phyloP scores from a whole-genome alignment of 2,113 vertebrate genomes.

The Lynx canadensis region DNA sequence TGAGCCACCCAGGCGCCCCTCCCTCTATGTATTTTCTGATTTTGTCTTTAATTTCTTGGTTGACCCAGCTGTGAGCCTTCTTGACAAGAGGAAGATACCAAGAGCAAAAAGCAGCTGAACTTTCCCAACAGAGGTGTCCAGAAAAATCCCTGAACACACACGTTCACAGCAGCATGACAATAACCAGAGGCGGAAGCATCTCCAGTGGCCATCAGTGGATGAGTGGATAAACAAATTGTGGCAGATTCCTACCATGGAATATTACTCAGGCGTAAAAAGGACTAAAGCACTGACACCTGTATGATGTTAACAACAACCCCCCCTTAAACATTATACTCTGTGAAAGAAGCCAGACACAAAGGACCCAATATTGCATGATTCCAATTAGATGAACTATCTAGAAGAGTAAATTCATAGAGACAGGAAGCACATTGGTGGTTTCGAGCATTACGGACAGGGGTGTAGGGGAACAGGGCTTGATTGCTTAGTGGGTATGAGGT shows the following conservation, averaged over 20 bases:
- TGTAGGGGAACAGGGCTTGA: too few relatives aligned
- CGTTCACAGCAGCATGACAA: background rate
- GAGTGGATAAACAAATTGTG: background rate
- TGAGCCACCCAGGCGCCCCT: too few relatives aligned
- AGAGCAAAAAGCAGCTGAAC: background rate
- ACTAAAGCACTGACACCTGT: background rate
- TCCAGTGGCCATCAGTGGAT: background rate
- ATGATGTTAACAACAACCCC: background rate
- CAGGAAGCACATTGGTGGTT: background rate
- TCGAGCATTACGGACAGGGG: background rate
- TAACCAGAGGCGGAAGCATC: background rate
- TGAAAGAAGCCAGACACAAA: background rate
- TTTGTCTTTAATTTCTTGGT: background rate
- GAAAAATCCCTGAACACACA: background rate
- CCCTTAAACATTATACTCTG: background rate
- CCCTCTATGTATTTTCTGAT: background rate
- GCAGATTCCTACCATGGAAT: accelerated
- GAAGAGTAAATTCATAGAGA: background rate
- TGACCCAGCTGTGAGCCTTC: background rate
- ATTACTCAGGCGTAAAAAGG: background rate
- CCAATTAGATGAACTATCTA: background rate
- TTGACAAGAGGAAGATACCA: background rate
- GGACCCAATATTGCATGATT: background rate
- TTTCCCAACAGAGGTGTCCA: background rate
- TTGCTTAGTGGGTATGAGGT: background rate